Base-by-base conservation (phyloP, 2,888 invertebrate genomes). In the Drosophila sordidula region DNA sequence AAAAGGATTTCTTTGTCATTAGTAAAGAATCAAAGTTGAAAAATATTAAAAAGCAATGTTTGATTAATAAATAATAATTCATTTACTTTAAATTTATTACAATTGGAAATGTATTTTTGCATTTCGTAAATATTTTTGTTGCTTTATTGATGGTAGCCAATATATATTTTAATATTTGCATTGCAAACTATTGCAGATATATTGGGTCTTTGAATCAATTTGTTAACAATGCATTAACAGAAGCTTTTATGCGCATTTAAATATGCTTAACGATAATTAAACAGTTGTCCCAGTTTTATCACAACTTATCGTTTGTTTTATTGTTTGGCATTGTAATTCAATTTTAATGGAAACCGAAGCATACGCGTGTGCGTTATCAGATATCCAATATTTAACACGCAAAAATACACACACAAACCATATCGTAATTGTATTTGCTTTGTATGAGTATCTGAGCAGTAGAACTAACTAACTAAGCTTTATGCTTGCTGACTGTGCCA, bases 271-370 rank as follows among this genome's bases (percentile, higher is more conserved):
- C 25, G 12, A n/a, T 41, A 56, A 63, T 59, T 66, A 63, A 54
- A 56, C 52, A 56, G 41, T 57, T 70, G 49, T 44, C 55, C 42
- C 26, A 66, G 16, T 42, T 42, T 34, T 32, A 42, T 29, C 38
- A 34, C 46, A 66, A 57, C 71, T 66, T 44, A 56, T 58, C 41
- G 46, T 32, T 58, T 26, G 42, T 39, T 66, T 67, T 64, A 69
- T 65, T 34, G 11, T 36, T 26, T 50, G 68, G 34, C 39, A 57
- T 62, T 66, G 49, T 75, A 80, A 84, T 78, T 66, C 52, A 56
- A 44, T 42, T 76, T 80, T 84, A 84, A 87, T 87, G 70, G 78
- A 49, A 61, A 51, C 42, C 55, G 58, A 75, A 78, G 73, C 67
- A 61, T 46, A 44, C 38, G 16, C 67, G 67, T 62, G 61, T 58